Conservation (phyloP, 2,888 invertebrate genomes). For the Mantis religiosa region DNA sequence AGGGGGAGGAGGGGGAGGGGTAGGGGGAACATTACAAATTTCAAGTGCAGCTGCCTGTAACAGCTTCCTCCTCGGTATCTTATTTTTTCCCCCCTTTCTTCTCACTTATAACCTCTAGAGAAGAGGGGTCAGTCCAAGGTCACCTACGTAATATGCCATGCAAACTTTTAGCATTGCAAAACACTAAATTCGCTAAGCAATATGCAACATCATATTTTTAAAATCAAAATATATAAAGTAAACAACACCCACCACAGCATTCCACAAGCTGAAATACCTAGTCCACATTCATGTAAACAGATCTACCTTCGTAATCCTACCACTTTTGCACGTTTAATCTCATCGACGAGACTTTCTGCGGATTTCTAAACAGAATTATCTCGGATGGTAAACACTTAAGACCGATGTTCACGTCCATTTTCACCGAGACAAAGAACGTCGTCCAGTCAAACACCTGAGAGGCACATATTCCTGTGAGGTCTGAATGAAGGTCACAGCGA, state of each 20-base stretch:
- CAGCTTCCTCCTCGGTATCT: neutral
- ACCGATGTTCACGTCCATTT: neutral
- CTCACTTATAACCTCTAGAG: neutral
- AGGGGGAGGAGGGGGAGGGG: neutral
- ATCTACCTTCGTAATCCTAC: neutral
- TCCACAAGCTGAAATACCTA: neutral
- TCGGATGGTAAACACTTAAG: neutral
- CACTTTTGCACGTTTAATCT: neutral
- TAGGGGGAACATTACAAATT: neutral
- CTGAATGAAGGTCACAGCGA: neutral
- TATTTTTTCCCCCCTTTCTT: neutral
- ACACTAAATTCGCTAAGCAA: neutral
- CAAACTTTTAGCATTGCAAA: neutral
- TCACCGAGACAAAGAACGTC: neutral
- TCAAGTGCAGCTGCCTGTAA: constrained; percentile 1
- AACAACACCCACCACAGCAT: constrained; percentile 1
- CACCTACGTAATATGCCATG: neutral
- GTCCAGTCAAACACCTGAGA: neutral
- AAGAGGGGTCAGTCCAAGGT: neutral
- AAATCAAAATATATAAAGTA: neutral
- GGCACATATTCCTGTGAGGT: neutral
- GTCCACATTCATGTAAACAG: neutral
- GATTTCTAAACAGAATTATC: neutral
- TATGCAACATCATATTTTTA: neutral
- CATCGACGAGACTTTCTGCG: neutral